phyloP scores from a whole-genome alignment of 2,888 invertebrate species.

The Torymus aiolomorphi region DNA sequence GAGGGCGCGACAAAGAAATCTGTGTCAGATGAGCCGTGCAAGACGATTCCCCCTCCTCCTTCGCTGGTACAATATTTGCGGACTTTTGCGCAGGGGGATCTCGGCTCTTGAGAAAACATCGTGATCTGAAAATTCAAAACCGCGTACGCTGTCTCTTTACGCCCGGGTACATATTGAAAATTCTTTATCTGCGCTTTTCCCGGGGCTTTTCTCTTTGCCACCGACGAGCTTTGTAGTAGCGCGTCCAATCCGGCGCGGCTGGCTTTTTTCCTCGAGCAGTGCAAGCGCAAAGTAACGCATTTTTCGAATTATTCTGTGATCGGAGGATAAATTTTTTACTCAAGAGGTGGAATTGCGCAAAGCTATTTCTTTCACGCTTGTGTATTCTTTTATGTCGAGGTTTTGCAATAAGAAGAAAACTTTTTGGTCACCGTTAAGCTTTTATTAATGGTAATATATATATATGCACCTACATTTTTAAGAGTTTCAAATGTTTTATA shows the following conservation, averaged over 20 bases:
- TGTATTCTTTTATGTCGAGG: no score
- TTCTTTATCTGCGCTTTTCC: slow-evolving; percentile 45
- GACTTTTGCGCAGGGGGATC: slow-evolving; percentile 41
- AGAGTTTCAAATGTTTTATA: no score
- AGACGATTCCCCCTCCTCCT: background rate
- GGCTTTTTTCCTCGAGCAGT: slow-evolving; percentile 3
- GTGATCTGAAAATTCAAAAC: slow-evolving; percentile 49
- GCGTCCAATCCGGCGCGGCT: slow-evolving; percentile 23
- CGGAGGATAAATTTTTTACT: slow-evolving; percentile 8
- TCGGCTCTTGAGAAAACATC: slow-evolving; percentile 53
- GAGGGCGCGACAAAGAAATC: slow-evolving; percentile 21
- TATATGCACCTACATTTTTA: no score
- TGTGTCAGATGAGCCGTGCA: slow-evolving; percentile 42
- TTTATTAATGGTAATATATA: no score
- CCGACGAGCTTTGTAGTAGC: slow-evolving; percentile 16
- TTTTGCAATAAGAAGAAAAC: no score
- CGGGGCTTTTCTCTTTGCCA: background rate
- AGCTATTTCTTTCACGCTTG: no score
- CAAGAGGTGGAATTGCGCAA: background rate
- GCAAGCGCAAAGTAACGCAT: background rate
- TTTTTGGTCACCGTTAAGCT: no score
- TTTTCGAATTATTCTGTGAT: slow-evolving; percentile 32
- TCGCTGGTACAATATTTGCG: slow-evolving; percentile 34
- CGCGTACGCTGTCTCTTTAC: background rate
- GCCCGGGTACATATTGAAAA: slow-evolving; percentile 48